Conservation (phyloP, 2,113 vertebrate genomes). For the Trochalopteron elliotii region DNA sequence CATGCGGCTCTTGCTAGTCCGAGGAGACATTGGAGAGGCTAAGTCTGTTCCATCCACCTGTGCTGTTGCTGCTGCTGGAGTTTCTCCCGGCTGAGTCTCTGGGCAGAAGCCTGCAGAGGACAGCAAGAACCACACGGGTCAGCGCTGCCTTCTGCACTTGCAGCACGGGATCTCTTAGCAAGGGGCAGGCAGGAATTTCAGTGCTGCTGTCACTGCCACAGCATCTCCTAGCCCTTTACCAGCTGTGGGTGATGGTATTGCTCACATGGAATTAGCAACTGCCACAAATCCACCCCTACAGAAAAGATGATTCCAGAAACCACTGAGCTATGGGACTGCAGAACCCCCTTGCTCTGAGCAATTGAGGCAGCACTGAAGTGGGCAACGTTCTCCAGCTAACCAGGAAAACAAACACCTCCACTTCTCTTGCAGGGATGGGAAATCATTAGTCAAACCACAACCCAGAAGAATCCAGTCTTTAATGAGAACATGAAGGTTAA, state of each 20-base stretch:
- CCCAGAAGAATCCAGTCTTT: constrained; percentile 35
- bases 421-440: neutral
- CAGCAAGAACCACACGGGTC: constrained; percentile 27
- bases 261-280: neutral
- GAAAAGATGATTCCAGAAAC: constrained; percentile 3
- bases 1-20: constrained; percentile 99
- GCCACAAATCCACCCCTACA: neutral
- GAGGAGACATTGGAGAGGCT: constrained; percentile 95
- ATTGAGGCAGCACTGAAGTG: neutral
- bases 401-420: neutral
- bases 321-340: constrained; percentile 18
- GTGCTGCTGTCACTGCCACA: constrained; percentile 20
- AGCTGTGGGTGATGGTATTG: neutral
- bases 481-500: constrained; percentile 34
- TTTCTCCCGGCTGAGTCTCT: constrained; percentile 90
- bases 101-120: constrained; percentile 87
- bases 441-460: neutral
- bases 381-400: fast-evolving
- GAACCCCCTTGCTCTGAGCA: neutral
- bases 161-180: neutral
- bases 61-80: constrained; percentile 79
- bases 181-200: constrained; percentile 23
- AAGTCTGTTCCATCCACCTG: constrained; percentile 92
- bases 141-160: neutral
- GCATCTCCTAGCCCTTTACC: constrained; percentile 11